Evolutionary conservation across 2,113 vertebrate genomes (phyloP).

Genomic region (Syngnathus typhle): DNA sequence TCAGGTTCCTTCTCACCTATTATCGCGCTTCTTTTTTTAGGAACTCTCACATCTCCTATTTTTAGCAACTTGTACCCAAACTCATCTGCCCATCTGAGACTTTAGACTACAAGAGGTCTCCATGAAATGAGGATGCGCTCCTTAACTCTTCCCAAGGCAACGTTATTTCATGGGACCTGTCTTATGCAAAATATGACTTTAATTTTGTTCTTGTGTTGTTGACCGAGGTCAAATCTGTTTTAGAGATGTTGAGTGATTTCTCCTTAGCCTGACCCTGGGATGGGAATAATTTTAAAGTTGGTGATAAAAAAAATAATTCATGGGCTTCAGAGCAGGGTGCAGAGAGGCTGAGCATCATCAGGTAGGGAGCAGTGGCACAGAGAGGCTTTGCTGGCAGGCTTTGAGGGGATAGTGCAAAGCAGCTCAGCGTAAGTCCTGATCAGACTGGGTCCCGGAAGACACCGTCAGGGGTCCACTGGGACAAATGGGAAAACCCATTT

Average conservation of each 20-base stretch:
- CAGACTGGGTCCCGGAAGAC: slow-evolving; percentile 46
- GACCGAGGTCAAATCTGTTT: slow-evolving; percentile 47
- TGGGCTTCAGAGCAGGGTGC: slow-evolving; percentile 22
- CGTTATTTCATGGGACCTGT: slow-evolving; percentile 35
- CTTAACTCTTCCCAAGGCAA: slow-evolving; percentile 23
- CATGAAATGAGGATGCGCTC: slow-evolving; percentile 21
- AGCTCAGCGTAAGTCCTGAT: slow-evolving; percentile 54
- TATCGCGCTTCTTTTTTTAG: neutral
- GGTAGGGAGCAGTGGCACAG: slow-evolving; percentile 28
- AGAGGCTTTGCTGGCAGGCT: slow-evolving; percentile 31
- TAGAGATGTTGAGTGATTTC: slow-evolving; percentile 51
- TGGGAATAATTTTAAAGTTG: slow-evolving; percentile 51
- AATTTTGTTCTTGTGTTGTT: slow-evolving; percentile 42
- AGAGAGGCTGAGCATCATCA: slow-evolving; percentile 25
- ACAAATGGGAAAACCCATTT: slow-evolving; percentile 23
- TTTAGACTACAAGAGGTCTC: slow-evolving; percentile 10
- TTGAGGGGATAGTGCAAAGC: slow-evolving; percentile 40
- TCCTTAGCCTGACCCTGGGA: slow-evolving; percentile 22
- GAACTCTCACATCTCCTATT: neutral
- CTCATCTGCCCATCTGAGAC: slow-evolving; percentile 7
- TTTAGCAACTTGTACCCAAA: slow-evolving; percentile 1
- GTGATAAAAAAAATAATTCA: slow-evolving; percentile 59
- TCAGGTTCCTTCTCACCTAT: slow-evolving; percentile 4
- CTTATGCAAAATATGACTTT: slow-evolving; percentile 44
- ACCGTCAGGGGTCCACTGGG: slow-evolving; percentile 29